Base-by-base conservation (phyloP, 2,888 invertebrate species). In the Halictus quadricinctus region DNA sequence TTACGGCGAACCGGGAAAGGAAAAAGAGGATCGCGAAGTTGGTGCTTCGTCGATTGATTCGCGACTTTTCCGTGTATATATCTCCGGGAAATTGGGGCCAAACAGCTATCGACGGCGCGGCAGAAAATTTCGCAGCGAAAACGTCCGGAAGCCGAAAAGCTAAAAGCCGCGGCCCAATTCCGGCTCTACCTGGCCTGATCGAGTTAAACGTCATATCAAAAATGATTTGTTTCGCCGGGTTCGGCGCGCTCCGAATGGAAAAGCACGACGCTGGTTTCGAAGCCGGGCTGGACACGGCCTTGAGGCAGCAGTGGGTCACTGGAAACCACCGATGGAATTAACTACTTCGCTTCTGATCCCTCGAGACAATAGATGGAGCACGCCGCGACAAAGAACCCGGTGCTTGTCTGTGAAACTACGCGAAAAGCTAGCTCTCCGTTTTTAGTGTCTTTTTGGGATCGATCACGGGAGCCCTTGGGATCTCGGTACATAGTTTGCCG, bases 151-250 rank as follows among this genome's bases (percentile, higher is more conserved):
- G 60, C 15, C 54, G 41, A 12, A 7, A 60, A 15, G 84, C 15
- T 36, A 66, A 83, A 73, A 69, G 70, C 43, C 54, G 60, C 72
- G 72, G 46, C 48, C 72, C 85, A 83, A 83, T 84, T 76, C 76
- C 75, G 58, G 6, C 74, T 46, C 36, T 60, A 75, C 76, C 48
- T 72, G 50, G 15, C 18, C 25, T 60, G 81, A 85, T 85, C 85
- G 80, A 80, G 69, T 50, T 25, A 41, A 73, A 75, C 72, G 78
- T 83, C 75, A 72, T 50, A 75, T 43, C 54, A 58, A 64, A 25
- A 75, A 78, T 81, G 85, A 85, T 81, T 84, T 80, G 85, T 85
- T 77, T 72, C 83, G 58, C 7, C 21, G 69, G 6, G 10, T 66
- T 46, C 12, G 13, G n/a, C 21, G 25, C 36, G 25, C 46, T 48